phyloP scores from a whole-genome alignment of 2,113 vertebrate species.

The Platysternon megacephalum region DNA sequence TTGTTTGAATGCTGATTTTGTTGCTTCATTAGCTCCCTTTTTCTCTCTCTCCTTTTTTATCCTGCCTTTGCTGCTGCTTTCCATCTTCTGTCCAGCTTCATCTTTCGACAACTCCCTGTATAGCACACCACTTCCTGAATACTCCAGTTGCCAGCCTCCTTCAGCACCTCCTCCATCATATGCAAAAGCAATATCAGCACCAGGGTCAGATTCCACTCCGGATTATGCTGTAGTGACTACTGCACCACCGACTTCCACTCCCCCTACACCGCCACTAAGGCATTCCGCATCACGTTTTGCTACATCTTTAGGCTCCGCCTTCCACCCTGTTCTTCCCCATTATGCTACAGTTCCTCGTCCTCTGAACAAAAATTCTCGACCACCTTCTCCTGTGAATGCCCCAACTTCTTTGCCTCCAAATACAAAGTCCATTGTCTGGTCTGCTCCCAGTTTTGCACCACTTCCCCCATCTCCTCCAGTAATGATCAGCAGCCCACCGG shows the following conservation, averaged over 20 bases:
- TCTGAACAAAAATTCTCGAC: constrained; percentile 84
- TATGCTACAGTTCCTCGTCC: constrained; percentile 93
- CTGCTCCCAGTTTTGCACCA: constrained; percentile 88
- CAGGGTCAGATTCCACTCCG: constrained; percentile 84
- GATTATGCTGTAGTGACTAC: constrained; percentile 84
- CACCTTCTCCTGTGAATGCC: constrained; percentile 83
- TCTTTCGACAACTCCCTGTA: constrained; percentile 94
- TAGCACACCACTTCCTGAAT: constrained; percentile 89
- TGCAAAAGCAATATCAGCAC: constrained; percentile 86
- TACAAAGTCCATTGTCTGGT: constrained; percentile 88
- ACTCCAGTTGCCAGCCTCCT: constrained; percentile 87
- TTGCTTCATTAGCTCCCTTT: constrained; percentile 93
- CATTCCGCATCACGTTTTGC: constrained; percentile 97
- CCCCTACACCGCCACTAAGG: constrained; percentile 94
- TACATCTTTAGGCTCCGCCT: constrained; percentile 96
- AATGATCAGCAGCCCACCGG: constrained; percentile 97
- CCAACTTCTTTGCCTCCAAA: constrained; percentile 77
- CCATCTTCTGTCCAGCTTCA: constrained; percentile 83
- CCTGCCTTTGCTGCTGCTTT: constrained; percentile 86
- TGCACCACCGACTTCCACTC: constrained; percentile 83
- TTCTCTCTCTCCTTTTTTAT: constrained; percentile 86
- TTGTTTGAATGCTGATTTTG: constrained; percentile 89
- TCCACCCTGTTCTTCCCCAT: constrained; percentile 97
- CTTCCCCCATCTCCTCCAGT: constrained; percentile 95
- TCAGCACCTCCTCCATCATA: constrained; percentile 86